Conservation (phyloP, 2,888 invertebrate species). For the Drosophila emarginata region DNA sequence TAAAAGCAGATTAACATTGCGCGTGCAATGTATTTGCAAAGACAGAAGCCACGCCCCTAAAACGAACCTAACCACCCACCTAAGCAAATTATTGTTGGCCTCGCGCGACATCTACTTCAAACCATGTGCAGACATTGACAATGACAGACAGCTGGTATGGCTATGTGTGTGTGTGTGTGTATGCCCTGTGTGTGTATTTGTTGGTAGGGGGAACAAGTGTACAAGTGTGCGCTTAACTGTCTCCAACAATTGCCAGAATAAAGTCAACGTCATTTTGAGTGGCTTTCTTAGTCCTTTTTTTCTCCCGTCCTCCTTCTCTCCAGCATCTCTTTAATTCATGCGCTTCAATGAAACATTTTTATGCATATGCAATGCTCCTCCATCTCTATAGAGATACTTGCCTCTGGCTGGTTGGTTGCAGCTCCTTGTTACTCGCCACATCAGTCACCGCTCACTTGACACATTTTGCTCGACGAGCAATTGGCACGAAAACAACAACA, state of each 20-base stretch:
- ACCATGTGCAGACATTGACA: conserved; percentile 58
- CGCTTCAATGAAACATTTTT: conserved; percentile 47
- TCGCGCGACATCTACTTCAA: not conserved
- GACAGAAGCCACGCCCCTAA: not conserved
- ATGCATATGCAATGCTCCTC: conserved; percentile 42
- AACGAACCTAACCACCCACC: conserved; percentile 12
- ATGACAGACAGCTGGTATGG: conserved; percentile 39
- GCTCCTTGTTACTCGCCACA: conserved; percentile 79
- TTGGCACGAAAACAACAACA: conserved; percentile 54
- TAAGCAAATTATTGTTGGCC: conserved; percentile 53
- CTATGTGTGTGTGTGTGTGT: conserved; percentile 11
- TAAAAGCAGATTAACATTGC: conserved; percentile 73
- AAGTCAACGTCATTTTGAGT: conserved; percentile 61
- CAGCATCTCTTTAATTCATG: conserved; percentile 50
- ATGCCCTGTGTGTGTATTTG: not conserved
- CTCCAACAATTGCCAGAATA: conserved; percentile 54
- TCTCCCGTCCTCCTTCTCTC: not conserved
- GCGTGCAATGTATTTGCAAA: conserved; percentile 58
- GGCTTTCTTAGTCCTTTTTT: conserved; percentile 15
- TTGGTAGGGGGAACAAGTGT: not conserved
- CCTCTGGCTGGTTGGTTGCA: conserved; percentile 5
- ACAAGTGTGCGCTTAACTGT: conserved; percentile 32
- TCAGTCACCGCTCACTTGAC: conserved; percentile 81
- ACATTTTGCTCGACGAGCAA: conserved; percentile 74
- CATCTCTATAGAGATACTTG: not conserved